Conservation (phyloP, 35 echinoderm and acorn worm genomes). For the Acanthaster planci region DNA sequence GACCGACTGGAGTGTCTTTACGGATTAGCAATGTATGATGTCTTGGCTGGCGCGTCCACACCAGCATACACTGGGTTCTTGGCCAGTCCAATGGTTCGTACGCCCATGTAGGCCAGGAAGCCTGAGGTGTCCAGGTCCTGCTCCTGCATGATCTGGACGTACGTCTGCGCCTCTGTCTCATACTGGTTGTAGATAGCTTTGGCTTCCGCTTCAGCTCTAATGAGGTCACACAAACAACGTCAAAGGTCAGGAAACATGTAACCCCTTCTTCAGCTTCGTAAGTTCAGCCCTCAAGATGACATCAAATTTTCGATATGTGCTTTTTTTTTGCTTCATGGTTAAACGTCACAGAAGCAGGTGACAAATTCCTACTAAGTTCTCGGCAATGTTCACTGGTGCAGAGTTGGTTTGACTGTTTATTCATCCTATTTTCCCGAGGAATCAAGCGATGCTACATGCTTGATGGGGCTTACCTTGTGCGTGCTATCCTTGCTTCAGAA, state of each 20-base stretch:
- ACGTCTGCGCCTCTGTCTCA: conserved; percentile 51
- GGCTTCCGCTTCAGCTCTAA: conserved; percentile 61
- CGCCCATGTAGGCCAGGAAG: conserved; percentile 71
- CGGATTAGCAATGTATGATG: conserved; percentile 49
- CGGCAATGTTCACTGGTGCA: too few relatives aligned
- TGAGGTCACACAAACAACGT: not conserved
- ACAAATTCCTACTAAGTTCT: too few relatives aligned
- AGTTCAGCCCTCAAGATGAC: not conserved
- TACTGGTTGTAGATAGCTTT: conserved; percentile 68
- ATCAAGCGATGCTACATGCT: too few relatives aligned
- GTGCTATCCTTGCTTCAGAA: conserved; percentile 66
- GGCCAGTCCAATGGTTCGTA: conserved; percentile 55
- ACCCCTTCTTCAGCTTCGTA: not conserved
- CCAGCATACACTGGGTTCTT: conserved; percentile 77
- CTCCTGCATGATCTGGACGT: conserved; percentile 52
- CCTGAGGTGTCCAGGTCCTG: conserved; percentile 59
- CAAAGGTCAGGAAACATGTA: not conserved
- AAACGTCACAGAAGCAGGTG: too few relatives aligned
- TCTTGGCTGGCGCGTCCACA: conserved; percentile 68
- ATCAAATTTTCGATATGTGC: too few relatives aligned
- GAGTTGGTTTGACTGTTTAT: too few relatives aligned
- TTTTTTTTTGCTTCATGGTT: too few relatives aligned
- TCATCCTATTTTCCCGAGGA: too few relatives aligned
- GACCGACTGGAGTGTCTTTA: too few relatives aligned
- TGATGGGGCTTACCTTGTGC: conserved; percentile 54